Base-by-base conservation (phyloP, 2,113 vertebrate species). In the Gobius niger region DNA sequence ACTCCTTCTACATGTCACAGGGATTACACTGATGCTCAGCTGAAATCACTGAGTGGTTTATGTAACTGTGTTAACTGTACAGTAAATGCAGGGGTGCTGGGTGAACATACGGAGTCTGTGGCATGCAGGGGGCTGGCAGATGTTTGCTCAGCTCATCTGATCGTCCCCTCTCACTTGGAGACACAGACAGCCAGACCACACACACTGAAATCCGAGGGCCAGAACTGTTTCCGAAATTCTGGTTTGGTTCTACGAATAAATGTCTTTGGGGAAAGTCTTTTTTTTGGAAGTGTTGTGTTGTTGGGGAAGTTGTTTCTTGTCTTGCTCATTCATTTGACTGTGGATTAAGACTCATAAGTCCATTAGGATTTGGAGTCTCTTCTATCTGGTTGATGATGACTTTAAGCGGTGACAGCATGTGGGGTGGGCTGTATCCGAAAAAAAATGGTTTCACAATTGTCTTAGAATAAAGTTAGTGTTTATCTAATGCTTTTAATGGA, bases 341-440 rank as follows among this genome's bases (percentile, higher is more conserved):
- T 60, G 70, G 83, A 86, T 89, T 87, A 91, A 52, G 53, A 41
- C 65, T 42, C 10, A 47, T 88, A 90, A 92, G 77, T 85, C 82
- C 82, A 88, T 90, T 89, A 91, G 68, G 53, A 54, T 68, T 59
- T 53, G 65, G 65, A 75, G 75, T 83, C 75, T 79, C 65, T 68
- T 41, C 67, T 71, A 34, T 46, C 40, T 80, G 53, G 69, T 80
- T 82, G 67, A 80, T 67, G 67, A 80, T 67, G 3, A 34, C 2
- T 34, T 70, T 19, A 77, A 66, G 62, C 54, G 14, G 19, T 42
- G 24, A 34, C 24, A 4, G 3, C 24, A 34, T 34, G 5, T 34
- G 24, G 24, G 24, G 0, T 34, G 24, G 24, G 24, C 24, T 2
- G 24, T 34, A 34, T 34, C 24, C 5, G 24, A 34, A 34, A 34